Conservation (phyloP, 2,113 vertebrate genomes). For the Pterocles orientalis region DNA sequence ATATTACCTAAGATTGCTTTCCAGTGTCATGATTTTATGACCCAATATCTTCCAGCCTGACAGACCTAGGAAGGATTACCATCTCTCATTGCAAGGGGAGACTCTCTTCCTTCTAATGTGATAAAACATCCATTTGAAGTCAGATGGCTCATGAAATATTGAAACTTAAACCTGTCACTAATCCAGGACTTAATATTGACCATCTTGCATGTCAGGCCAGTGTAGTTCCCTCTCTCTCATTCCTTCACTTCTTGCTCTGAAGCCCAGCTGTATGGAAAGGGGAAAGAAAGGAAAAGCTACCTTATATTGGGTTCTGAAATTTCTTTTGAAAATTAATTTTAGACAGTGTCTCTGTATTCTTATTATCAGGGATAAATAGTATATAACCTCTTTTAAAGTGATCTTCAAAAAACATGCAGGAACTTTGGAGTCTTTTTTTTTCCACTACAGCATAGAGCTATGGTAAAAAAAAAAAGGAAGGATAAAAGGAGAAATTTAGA, state of each 20-base stretch:
- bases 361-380: neutral
- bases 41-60: conserved; percentile 9
- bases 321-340: neutral
- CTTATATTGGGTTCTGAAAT: neutral
- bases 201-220: neutral
- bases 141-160: neutral
- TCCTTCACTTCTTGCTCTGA: neutral
- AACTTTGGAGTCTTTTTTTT: neutral
- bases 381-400: neutral
- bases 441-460: neutral
- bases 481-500: neutral
- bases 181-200: neutral
- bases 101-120: neutral
- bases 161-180: conserved; percentile 20
- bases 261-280: neutral
- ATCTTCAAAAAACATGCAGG: neutral
- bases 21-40: conserved; percentile 37
- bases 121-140: neutral
- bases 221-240: neutral
- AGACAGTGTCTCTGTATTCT: neutral
- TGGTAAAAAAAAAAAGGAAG: neutral
- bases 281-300: neutral
- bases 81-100: neutral
- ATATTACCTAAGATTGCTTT: conserved; percentile 15
- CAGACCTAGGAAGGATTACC: neutral